These are phyloP conservation scores for Poecilus cupreus DNA, from an alignment of 2,888 invertebrate genomes.

Conservation along the genomic window DNA sequence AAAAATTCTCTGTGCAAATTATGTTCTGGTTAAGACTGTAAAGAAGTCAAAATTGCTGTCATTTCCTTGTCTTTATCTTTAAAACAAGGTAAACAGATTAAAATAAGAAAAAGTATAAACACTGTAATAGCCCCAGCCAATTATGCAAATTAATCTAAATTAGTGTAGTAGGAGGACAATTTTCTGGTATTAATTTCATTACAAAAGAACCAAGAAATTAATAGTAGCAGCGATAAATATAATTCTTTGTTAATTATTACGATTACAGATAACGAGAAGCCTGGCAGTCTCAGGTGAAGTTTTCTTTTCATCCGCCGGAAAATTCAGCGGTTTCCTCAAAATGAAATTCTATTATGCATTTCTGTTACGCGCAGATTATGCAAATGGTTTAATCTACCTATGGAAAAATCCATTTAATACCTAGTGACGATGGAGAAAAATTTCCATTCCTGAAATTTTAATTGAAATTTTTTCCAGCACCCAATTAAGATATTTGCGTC, in stretches of 20 bases:
- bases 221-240: slow-evolving; percentile 29
- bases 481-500: slow-evolving; percentile 5
- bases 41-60: neutral
- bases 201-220: slow-evolving; percentile 28
- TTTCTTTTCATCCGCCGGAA: slow-evolving; percentile 27
- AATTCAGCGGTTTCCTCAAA: neutral
- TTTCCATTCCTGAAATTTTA: slow-evolving; percentile 42
- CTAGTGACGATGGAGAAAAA: slow-evolving; percentile 15
- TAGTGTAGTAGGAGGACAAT: neutral
- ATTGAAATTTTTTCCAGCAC: slow-evolving; percentile 40
- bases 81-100: neutral
- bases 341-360: slow-evolving; percentile 49
- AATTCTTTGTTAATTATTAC: slow-evolving; percentile 44
- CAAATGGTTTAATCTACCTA: slow-evolving; percentile 52
- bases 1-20: too few relatives aligned
- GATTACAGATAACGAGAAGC: slow-evolving; percentile 19
- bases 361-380: slow-evolving; percentile 45
- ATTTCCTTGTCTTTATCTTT: slow-evolving; percentile 20
- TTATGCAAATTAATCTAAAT: slow-evolving; percentile 29
- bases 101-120: slow-evolving; percentile 27
- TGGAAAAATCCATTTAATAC: slow-evolving; percentile 49
- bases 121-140: slow-evolving; percentile 29
- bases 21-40: too few relatives aligned
- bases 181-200: slow-evolving; percentile 26
- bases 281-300: neutral